A percentile compares a stretch with the other conserved stretches of the same genome.
These are phyloP conservation scores for Nothocercus julius DNA, from an alignment of 2,113 vertebrate genomes.

Conservation along the genomic window DNA sequence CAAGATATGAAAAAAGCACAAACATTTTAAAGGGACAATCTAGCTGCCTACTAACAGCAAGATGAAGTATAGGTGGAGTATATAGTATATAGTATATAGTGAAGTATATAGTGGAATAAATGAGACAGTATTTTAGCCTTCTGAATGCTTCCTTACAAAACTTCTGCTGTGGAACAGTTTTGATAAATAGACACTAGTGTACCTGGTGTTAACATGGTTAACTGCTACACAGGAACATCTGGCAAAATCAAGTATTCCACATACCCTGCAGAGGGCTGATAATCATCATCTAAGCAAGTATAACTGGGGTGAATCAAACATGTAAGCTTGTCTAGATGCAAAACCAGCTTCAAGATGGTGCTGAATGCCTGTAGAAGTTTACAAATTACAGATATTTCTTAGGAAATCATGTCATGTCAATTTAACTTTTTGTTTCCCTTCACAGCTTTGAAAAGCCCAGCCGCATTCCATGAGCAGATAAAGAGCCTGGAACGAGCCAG, in stretches of 20 bases:
- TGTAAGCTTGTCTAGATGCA: not conserved
- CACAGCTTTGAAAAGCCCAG: conserved; percentile 94
- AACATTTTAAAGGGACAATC: not conserved
- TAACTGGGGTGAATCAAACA: not conserved
- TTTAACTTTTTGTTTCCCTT: conserved; percentile 62
- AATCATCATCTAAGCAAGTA: not conserved
- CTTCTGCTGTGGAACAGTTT: not conserved
- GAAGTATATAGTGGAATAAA: not conserved
- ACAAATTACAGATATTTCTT: not conserved
- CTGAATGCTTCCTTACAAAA: not conserved
- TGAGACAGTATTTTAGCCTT: not conserved
- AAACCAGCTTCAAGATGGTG: not conserved
- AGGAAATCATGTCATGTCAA: not conserved
- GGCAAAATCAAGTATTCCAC: not conserved
- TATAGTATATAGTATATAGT: too few species aligned
- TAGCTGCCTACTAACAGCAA: not conserved
- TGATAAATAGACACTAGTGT: not conserved
- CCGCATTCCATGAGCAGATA: conserved; percentile 94
- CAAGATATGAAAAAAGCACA: not conserved
- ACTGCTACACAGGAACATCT: not conserved
- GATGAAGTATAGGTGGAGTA: not conserved
- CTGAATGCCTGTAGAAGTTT: not conserved
- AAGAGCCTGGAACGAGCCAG: conserved; percentile 95
- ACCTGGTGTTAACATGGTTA: not conserved
- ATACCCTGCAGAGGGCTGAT: not conserved